Evolutionary conservation across 2,113 vertebrate species (phyloP).

Genomic region (Galeopterus variegatus): DNA sequence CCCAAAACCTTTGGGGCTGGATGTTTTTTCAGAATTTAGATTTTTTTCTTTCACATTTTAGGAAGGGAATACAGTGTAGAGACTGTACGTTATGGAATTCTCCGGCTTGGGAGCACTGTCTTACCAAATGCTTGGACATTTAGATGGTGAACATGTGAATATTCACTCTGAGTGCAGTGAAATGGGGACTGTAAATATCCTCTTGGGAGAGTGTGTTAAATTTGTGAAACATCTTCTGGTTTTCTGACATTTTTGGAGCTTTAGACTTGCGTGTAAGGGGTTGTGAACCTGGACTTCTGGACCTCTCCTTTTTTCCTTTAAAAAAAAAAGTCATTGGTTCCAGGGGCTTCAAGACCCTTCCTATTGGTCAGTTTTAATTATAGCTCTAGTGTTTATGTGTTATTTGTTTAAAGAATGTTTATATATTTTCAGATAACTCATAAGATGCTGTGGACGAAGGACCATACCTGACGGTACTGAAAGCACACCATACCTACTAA

Average conservation of each 20-base stretch:
- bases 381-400: neutral
- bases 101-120: neutral
- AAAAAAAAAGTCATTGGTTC: neutral
- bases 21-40: slow-evolving; percentile 11
- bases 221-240: neutral
- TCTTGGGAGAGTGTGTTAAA: neutral
- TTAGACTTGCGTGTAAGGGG: neutral
- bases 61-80: neutral
- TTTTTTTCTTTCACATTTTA: neutral
- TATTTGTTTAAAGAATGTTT: neutral
- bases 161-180: neutral
- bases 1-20: neutral
- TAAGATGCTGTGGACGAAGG: neutral
- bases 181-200: too few species aligned
- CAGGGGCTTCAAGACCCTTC: neutral
- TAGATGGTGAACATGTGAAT: neutral
- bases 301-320: neutral
- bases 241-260: neutral
- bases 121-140: neutral
- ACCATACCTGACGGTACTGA: fast-evolving
- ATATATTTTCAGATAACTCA: neutral
- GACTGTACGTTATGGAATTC: fast-evolving
- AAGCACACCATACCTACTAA: fast-evolving
- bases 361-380: neutral
- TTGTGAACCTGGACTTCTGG: neutral